Percentiles rank a stretch among this genome's conserved stretches.
These are phyloP conservation scores for Eubucco bourcierii DNA, from an alignment of 2,113 vertebrate genomes.

Conservation along the genomic window DNA sequence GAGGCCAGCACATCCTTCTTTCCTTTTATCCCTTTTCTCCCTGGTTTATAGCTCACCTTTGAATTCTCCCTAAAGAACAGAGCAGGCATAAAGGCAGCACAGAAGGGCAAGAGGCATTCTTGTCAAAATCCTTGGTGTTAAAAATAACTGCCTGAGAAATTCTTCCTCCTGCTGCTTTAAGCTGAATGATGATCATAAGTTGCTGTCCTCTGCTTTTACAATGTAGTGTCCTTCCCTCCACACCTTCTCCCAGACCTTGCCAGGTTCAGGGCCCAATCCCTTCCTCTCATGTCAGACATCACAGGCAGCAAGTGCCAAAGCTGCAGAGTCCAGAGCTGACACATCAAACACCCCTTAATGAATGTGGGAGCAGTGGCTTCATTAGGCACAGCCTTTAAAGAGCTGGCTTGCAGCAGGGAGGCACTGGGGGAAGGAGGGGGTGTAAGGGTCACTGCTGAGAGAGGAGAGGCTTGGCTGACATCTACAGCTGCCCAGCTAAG, in stretches of 20 bases:
- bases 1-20: not conserved
- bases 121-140: conserved; percentile 19
- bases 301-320: not conserved
- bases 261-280: not conserved
- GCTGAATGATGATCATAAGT: not conserved
- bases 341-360: not conserved
- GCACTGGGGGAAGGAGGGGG: not conserved
- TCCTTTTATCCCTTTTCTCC: fast-evolving
- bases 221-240: not conserved
- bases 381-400: not conserved
- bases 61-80: not conserved
- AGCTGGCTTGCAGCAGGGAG: not conserved
- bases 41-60: not conserved
- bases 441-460: not conserved
- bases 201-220: not conserved
- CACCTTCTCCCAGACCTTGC: not conserved
- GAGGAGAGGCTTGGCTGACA: not conserved
- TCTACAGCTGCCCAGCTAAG: not conserved
- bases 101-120: not conserved
- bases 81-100: not conserved
- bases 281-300: not conserved
- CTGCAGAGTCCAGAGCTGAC: not conserved
- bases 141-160: conserved; percentile 14
- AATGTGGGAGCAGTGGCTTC: not conserved
- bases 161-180: not conserved